These are phyloP conservation scores for Morphnarchus princeps DNA, from an alignment of 2,113 vertebrate genomes.

Conservation along the genomic window DNA sequence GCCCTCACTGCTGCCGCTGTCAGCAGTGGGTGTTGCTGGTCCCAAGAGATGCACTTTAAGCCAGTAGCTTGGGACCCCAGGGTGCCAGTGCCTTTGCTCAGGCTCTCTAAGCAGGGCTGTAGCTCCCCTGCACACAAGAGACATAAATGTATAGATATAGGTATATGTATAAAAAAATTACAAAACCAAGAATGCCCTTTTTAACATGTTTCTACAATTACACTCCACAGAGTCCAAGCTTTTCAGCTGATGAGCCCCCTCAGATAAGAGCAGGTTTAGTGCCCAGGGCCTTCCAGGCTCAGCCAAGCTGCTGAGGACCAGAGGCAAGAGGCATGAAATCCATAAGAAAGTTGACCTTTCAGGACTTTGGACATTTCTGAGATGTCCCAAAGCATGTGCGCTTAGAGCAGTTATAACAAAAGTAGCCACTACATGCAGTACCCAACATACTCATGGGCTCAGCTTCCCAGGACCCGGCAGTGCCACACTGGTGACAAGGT, in stretches of 20 bases:
- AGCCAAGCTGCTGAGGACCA: not conserved
- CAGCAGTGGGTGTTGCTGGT: not conserved
- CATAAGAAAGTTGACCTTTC: not conserved
- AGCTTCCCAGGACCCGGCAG: not conserved
- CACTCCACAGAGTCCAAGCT: not conserved
- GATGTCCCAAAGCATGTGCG: not conserved
- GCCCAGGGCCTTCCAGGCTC: not conserved
- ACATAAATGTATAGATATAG: not conserved
- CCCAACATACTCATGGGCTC: fast-evolving
- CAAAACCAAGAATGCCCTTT: not conserved
- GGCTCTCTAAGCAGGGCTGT: not conserved
- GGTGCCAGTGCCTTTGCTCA: not conserved
- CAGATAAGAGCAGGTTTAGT: not conserved
- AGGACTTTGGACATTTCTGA: fast-evolving
- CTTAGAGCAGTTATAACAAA: not conserved
- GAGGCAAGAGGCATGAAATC: not conserved
- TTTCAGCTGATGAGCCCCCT: not conserved
- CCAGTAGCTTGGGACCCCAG: not conserved
- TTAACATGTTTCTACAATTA: not conserved
- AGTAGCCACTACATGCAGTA: fast-evolving
- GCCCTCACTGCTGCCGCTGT: fast-evolving
- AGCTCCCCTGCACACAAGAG: not conserved
- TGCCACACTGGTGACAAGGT: not conserved
- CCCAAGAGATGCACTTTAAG: not conserved
- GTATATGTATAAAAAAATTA: not conserved